phyloP scores from a whole-genome alignment of 1,140 invertebrate genomes.

The Paraescarpia echinospica region DNA sequence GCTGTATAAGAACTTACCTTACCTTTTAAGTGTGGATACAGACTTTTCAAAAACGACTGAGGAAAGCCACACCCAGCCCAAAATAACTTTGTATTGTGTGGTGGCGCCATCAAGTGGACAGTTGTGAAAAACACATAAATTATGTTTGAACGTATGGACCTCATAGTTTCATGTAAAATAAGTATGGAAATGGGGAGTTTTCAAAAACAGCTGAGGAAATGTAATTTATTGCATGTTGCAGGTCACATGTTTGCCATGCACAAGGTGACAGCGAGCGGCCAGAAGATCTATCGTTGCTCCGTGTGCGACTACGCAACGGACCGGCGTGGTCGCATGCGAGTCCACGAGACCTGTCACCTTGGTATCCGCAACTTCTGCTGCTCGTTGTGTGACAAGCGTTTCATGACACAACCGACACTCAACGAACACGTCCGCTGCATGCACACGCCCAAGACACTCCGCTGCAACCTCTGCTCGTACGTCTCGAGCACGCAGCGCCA shows the following conservation, averaged over 20 bases:
- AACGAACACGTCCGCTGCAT: conserved; percentile 39
- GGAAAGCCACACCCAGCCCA: too few relatives aligned
- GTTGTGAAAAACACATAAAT: too few relatives aligned
- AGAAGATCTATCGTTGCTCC: not conserved
- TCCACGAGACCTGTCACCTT: conserved; percentile 39
- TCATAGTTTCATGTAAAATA: too few relatives aligned
- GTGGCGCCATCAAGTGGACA: too few relatives aligned
- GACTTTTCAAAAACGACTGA: too few relatives aligned
- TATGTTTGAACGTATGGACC: too few relatives aligned
- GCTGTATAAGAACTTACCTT: too few relatives aligned
- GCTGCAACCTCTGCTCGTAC: conserved; percentile 38
- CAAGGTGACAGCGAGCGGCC: not conserved
- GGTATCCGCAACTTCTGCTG: conserved; percentile 37
- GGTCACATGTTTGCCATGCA: conserved; percentile 1
- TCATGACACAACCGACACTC: conserved; percentile 34
- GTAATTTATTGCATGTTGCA: too few relatives aligned
- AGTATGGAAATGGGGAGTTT: too few relatives aligned
- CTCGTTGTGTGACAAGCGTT: conserved; percentile 34
- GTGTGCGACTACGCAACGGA: conserved; percentile 36
- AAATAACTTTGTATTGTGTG: too few relatives aligned
- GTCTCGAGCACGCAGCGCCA: conserved; percentile 34
- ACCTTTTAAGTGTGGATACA: too few relatives aligned
- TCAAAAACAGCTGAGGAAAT: too few relatives aligned
- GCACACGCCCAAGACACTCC: conserved; percentile 34
- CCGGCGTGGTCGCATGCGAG: conserved; percentile 31